Percentiles rank a stretch among this genome's conserved stretches.
Evolutionary conservation across 2,888 invertebrate species (phyloP).

Genomic region (Saturnia japonica): DNA sequence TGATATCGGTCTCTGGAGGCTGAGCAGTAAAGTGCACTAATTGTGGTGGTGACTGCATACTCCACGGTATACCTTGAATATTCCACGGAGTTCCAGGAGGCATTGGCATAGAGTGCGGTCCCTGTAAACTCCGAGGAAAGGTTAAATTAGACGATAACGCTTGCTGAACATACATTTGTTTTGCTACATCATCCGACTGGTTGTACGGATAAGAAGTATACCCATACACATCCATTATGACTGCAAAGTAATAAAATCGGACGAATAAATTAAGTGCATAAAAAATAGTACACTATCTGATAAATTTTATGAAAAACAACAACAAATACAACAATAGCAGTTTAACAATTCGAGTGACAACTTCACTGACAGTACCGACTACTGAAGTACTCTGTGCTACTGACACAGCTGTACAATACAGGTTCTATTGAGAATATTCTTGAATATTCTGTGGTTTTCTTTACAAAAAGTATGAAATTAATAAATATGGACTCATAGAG

Average conservation of each 20-base stretch:
- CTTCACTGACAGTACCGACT: too few relatives aligned
- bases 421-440: conserved; percentile 27
- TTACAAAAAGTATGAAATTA: not conserved
- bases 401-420: not conserved
- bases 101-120: conserved; percentile 63
- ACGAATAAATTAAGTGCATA: not conserved
- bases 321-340: conserved; percentile 16
- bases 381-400: too few relatives aligned
- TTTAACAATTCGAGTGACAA: conserved; percentile 6
- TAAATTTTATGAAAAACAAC: conserved; percentile 13
- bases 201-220: conserved; percentile 61
- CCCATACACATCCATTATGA: conserved; percentile 67
- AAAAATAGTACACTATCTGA: conserved; percentile 3
- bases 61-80: conserved; percentile 79
- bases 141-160: conserved; percentile 46
- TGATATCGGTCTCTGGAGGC: conserved; percentile 47
- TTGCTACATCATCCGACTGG: conserved; percentile 65
- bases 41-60: conserved; percentile 65
- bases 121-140: conserved; percentile 46
- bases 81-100: conserved; percentile 78
- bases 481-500: too few relatives aligned
- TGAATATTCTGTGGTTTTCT: conserved; percentile 26
- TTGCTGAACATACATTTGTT: conserved; percentile 70
- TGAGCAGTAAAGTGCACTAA: conserved; percentile 75
- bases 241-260: not conserved